Evolutionary conservation across 1,140 invertebrate species (phyloP), one percentile per base, ranked within the genome.

Genomic region (Aricia agestis): DNA sequence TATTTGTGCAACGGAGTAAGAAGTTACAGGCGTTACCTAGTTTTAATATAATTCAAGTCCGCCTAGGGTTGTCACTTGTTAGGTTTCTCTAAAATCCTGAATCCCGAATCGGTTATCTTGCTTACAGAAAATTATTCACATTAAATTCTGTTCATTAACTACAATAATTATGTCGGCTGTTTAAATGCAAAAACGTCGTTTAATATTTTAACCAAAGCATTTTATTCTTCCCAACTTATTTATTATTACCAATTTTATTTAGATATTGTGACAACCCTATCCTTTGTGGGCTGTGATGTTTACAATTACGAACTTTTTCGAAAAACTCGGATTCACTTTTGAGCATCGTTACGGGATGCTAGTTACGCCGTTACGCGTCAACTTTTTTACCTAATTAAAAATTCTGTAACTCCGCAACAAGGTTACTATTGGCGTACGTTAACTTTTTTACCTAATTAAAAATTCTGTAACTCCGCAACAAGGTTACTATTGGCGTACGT

Each of bases 221-320:
- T 7, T 36, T 36, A 5, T 7, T 36, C 36, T 36, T 9, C n/a
- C n/a, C n/a, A n/a, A n/a, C n/a, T n/a, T n/a, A 36, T 36, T 36
- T 36, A 36, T 2, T 36, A 36, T 36, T 36, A 9, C 36, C 36
- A 36, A 7, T 36, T 36, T 36, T 4, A 36, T 36, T 52, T 52
- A 11, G 42, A 52, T 0, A 13, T 52, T 52, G 45, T 3, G 45
- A 52, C 45, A 52, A 52, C 45, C 45, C 45, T 52, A 52, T 15
- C 11, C 45, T 52, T 52, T 74, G 73, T 74, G 73, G 76, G 83
- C 89, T 85, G 72, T 74, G 74, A 82, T 78, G 78, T 83, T 80
- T 83, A 78, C 74, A 82, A 84, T 89, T 84, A 84, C 83, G 80
- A 83, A 82, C 80, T 82, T 84, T 84, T 82, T 84, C 77, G 82